Evolutionary conservation across 1,140 invertebrate genomes (phyloP), one percentile per base, ranked within the genome.

Genomic region (Psix sp.): DNA sequence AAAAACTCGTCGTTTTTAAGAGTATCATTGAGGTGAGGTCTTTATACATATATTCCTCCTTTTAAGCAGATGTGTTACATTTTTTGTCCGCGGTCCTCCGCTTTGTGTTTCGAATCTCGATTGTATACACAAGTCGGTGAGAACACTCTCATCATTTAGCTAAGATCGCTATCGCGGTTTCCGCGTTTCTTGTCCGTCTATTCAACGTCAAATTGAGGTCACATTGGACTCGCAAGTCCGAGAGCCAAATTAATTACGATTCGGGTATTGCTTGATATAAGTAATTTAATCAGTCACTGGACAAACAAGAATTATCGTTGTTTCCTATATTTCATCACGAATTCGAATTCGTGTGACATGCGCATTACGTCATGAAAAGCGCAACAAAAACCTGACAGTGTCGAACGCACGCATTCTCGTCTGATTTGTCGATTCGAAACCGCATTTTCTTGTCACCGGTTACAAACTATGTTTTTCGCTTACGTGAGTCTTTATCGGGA

Each of bases 101-200:
- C 60, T 73, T 73, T 73, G 70, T 73, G 36, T 65, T 46, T 18
- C 38, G 46, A 24, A 48, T 35, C 54, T 45, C 45, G n/a, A n/a
- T n/a, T 45, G 54, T 60, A 63, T 76, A 73, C 74, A 68, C 68
- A 77, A 76, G 56, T 68, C 76, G 81, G 82, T 82, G 83, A 83
- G 83, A 84, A 84, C 77, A 84, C 80, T 84, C 82, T 84, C 82
- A 80, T 84, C 78, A 80, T 83, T 83, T 76, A 82, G 70, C 76
- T 65, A 63, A 43, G 70, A 76, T 79, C 73, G 70, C 63, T 11
- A 71, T 70, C 62, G 42, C 40, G 11, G 63, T 71, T 73, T 74
- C 62, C 67, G 63, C 60, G 59, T 68, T 71, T 71, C 46, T 74
- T 66, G 43, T 52, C 26, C 33, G 66, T 70, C 59, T 63, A 56